Evolutionary conservation across 2,888 invertebrate genomes (phyloP).

Genomic region (Globia sparganii): DNA sequence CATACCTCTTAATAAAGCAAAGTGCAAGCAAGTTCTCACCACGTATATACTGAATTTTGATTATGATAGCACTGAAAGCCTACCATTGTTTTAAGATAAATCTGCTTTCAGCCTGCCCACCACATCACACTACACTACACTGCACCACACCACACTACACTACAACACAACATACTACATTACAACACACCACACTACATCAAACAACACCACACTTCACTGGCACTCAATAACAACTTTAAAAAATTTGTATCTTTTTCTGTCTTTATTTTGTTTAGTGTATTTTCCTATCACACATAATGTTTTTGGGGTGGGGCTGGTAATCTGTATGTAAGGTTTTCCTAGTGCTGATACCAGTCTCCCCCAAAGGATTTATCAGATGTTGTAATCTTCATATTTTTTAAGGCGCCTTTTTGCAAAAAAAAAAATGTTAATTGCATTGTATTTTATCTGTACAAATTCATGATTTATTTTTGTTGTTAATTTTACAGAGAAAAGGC

Average conservation of each 20-base stretch:
- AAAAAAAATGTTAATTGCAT: not conserved
- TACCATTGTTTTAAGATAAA: not conserved
- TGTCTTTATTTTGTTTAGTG: too few relatives aligned
- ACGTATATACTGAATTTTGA: not conserved
- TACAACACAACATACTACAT: not conserved
- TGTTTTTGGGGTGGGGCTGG: not conserved
- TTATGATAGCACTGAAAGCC: not conserved
- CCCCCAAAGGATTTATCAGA: not conserved
- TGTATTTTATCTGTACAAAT: not conserved
- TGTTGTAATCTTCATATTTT: not conserved
- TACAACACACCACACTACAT: not conserved
- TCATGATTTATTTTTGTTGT: not conserved
- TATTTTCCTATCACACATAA: too few relatives aligned
- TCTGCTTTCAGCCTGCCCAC: not conserved
- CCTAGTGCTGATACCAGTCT: not conserved
- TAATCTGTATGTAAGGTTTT: not conserved
- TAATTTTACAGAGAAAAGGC: slow-evolving; percentile 81
- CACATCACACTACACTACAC: not conserved
- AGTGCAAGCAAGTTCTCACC: not conserved
- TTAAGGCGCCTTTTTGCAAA: not conserved
- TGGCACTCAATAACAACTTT: not conserved
- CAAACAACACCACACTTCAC: not conserved
- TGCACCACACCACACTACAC: not conserved
- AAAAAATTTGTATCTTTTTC: not conserved
- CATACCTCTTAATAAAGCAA: not conserved